Base-by-base conservation (phyloP, 2,113 vertebrate species). In the Hypomesus transpacificus region DNA sequence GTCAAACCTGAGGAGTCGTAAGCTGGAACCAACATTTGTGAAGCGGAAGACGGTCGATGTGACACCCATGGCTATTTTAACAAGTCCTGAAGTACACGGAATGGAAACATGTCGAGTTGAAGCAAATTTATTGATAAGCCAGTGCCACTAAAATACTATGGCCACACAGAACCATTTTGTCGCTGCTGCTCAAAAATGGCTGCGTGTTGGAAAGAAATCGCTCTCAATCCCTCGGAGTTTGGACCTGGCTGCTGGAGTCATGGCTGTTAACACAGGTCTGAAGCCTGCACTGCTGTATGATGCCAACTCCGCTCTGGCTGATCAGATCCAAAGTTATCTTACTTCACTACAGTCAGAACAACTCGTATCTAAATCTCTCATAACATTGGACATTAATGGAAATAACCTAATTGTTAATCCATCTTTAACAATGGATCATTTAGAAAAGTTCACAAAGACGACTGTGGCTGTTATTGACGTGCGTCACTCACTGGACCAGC, bases 271-370 rank as follows among this genome's bases (percentile, higher is more conserved):
- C 78, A 71, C 83, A 53, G 94, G 94, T 1, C 70, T 96, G 79
- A 98, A 98, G 86, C 94, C 94, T 0, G 87, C 94, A 24, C 61
- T 97, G 52, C 84, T 98, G 0, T 97, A 95, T 16, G 96, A 98
- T 22, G 86, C 73, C 59, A 93, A 87, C 50, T 17, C 85, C 0
- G 93, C 92, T 6, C 81, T 82, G 0, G 70, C 78, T 2, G 77
- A 85, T 0, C 89, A 94, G 72, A 77, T 98, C 68, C 88, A 89
- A 73, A 77, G 53, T 58, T 98, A 95, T 74, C 66, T 97, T 82
- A 76, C 56, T 39, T 78, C 85, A 22, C 62, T 97, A 9, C 88
- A 86, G 75, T 85, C 75, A 1, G 79, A 84, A 5, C 90, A 91
- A 59, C 68, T 94, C n/a, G 74, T 90, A 53, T 87, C 78, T 0